Percentiles rank a stretch among this genome's conserved stretches.
Evolutionary conservation across 2,888 invertebrate genomes (phyloP).

Genomic region (Drosophila ustulata): DNA sequence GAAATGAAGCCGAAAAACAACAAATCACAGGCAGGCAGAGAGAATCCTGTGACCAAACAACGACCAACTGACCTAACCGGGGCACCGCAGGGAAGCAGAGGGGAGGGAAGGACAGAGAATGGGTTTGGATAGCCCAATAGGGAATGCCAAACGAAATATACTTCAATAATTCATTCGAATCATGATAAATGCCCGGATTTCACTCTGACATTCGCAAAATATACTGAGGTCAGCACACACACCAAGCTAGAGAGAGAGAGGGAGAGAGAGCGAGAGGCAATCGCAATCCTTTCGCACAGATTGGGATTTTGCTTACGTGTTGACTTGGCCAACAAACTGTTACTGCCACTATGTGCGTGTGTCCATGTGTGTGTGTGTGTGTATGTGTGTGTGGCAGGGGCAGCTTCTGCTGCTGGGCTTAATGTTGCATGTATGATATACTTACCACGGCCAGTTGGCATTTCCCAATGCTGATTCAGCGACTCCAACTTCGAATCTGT

Average conservation of each 20-base stretch:
- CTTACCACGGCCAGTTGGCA: conserved; percentile 45
- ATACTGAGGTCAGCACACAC: conserved; percentile 64
- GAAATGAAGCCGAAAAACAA: conserved; percentile 29
- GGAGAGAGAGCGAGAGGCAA: conserved; percentile 3
- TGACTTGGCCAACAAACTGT: conserved; percentile 50
- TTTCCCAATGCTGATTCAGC: conserved; percentile 43
- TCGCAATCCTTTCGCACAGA: conserved; percentile 55
- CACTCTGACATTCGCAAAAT: conserved; percentile 63
- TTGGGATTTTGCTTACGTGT: conserved; percentile 62
- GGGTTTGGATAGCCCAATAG: conserved; percentile 49
- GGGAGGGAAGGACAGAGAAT: not conserved
- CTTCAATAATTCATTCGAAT: conserved; percentile 70
- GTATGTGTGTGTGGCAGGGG: conserved; percentile 7
- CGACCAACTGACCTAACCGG: conserved; percentile 47
- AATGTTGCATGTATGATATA: conserved; percentile 65
- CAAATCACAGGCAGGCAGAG: conserved; percentile 42
- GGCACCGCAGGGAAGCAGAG: not conserved
- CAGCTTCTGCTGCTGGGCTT: conserved; percentile 37
- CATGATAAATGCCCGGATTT: conserved; percentile 71
- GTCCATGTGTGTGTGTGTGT: conserved; percentile 7
- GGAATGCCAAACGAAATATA: conserved; percentile 62
- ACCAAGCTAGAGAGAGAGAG: conserved; percentile 8
- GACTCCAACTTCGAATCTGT: not conserved
- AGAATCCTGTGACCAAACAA: conserved; percentile 46
- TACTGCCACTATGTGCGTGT: conserved; percentile 7